Base-by-base conservation (phyloP, 2,888 invertebrate species). In the Andrena hattorfiana region DNA sequence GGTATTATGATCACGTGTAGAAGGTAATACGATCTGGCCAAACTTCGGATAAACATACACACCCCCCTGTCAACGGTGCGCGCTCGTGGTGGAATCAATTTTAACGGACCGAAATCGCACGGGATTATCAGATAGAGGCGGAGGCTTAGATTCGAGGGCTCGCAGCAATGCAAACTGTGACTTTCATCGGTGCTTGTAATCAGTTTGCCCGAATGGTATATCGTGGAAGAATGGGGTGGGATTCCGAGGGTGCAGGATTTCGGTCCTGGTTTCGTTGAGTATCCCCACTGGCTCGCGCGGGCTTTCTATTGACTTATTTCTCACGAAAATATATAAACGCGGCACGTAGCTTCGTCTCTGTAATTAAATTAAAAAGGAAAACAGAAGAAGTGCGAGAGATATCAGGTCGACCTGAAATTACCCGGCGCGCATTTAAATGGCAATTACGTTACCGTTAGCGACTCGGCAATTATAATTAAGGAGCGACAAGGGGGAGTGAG, bases 1-100 rank as follows among this genome's bases (percentile, higher is more conserved):
- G 71, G 82, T 82, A 87, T 90, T 90, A 89, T 89, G 78, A 88
- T 81, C 77, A 60, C 67, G 77, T 68, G 75, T 74, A 59, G 64
- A 75, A 74, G 82, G 88, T 89, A 89, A 89, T 84, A 86, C 84
- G 89, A 89, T 87, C 83, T 70, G 74, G 68, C 83, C 85, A 59
- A 77, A 83, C 77, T 74, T 77, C 48, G 68, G 83, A 83, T 83
- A 83, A 83, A 83, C 71, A 77, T 77, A 77, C 69, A 67, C 69
- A 35, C 81, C 72, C 67, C 80, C 7, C 28, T 62, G n/a, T 28
- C 48, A 13, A 26, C 35, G 10, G 8, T 0, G 42, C 26, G 64
- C 48, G 35, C 74, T 56, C 67, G 49, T 30, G 64, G 20, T 51
- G 42, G 30, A 42, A 73, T 79, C 66, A 79, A 80, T 80, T 80